Evolutionary conservation across 92 coral and sea anemone species (phyloP), one percentile per base, ranked within the genome.

Genomic region (Porites lobata): DNA sequence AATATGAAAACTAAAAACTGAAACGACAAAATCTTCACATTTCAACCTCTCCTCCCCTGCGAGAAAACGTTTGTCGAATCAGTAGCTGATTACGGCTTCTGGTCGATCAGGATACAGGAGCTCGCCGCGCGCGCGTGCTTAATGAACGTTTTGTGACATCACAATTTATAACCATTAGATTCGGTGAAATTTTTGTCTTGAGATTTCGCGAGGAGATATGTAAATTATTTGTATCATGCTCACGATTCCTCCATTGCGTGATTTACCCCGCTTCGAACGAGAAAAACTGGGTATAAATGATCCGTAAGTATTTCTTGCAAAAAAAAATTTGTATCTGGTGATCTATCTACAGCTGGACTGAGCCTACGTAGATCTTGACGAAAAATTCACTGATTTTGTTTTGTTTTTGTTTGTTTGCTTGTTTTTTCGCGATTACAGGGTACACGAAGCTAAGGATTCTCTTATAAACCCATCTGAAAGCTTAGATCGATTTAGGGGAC

Each of bases 401-500:
- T 38, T 38, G 47, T 38, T 38, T 38, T 38, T 38, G 3, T 1
- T 38, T 38, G 47, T 38, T 38, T 21, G 3, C 12, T 67, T 6
- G 8, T 20, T 47, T n/a, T 0, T 19, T 6, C 19, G 54, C 61
- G 13, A 10, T 18, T 2, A n/a, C 78, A 75, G 78, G 26, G 78
- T 75, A 3, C 78, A 75, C 64, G 21, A 63, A 20, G 9, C 22
- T 9, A 50, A 75, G 14, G 78, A 75, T 9, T 75, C 78, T 9
- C 24, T 75, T 22, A 75, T 75, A 9, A 53, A 62, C 57, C 22
- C 62, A 59, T 51, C 78, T 10, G 50, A 59, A 52, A 21, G 78
- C 78, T 20, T 75, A 21, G 78, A 75, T 10, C 62, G 43, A 17
- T 79, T 79, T 73, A 79, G 72, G 56, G 86, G 86, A 22, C 58